Evolutionary conservation across 2,797 vertebrate species (phyloP).

Genomic region (Hypotaenidia philippensis): DNA sequence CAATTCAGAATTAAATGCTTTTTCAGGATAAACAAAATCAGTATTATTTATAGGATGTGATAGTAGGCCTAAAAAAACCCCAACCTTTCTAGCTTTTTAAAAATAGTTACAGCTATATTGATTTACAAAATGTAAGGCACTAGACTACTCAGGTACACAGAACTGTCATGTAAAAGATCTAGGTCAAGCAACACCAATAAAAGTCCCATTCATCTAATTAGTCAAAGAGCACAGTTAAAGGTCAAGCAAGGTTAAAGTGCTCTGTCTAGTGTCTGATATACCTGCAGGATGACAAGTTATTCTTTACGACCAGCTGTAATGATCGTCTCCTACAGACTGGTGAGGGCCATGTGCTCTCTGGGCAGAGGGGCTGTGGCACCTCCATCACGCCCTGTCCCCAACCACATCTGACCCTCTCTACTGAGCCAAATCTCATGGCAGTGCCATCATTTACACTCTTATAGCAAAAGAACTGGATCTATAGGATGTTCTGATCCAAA

Average conservation of each 20-base stretch:
- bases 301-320: neutral
- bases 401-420: fast-evolving
- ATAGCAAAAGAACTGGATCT: neutral
- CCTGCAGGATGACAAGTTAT: neutral
- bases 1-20: conserved; percentile 64
- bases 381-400: fast-evolving
- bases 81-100: conserved; percentile 16
- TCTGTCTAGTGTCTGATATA: neutral
- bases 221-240: neutral
- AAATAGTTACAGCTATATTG: conserved; percentile 61
- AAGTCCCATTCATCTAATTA: conserved; percentile 28
- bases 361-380: neutral
- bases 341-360: neutral
- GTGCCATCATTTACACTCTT: neutral
- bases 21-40: conserved; percentile 64
- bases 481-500: neutral
- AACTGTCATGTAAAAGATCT: conserved; percentile 38
- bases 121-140: conserved; percentile 45
- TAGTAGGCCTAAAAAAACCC: neutral
- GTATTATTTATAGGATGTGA: conserved; percentile 63
- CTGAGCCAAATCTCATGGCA: fast-evolving
- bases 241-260: conserved; percentile 44
- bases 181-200: conserved; percentile 36
- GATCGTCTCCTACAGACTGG: fast-evolving
- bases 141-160: conserved; percentile 2